phyloP scores from a whole-genome alignment of 2,113 vertebrate genomes.

The Chlamydotis undulata region DNA sequence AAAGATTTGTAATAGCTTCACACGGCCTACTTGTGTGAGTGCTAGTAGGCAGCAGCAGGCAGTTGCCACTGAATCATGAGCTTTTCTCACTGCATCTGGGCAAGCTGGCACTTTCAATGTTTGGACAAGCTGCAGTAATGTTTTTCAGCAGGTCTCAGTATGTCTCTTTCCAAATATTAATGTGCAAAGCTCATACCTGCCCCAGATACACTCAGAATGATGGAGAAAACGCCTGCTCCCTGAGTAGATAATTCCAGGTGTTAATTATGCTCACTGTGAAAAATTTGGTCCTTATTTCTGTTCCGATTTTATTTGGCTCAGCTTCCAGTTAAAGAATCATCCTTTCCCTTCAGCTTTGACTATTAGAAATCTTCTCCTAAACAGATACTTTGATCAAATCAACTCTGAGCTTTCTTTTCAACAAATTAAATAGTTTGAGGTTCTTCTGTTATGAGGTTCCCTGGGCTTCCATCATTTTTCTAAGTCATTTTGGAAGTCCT shows the following conservation, averaged over 20 bases:
- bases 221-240: slow-evolving; percentile 6
- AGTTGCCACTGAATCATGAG: background rate
- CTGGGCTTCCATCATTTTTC: background rate
- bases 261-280: background rate
- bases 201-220: background rate
- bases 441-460: background rate
- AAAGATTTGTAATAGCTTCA: background rate
- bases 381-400: background rate
- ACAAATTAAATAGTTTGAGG: background rate
- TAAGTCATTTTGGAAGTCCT: background rate
- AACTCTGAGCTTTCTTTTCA: background rate
- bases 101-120: background rate
- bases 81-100: background rate
- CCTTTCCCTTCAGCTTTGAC: background rate
- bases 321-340: background rate
- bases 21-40: background rate
- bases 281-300: slow-evolving; percentile 2
- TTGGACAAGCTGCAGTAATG: background rate
- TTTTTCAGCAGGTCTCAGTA: background rate
- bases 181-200: background rate
- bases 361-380: background rate
- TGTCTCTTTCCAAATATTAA: background rate
- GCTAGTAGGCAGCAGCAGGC: background rate
- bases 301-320: background rate
- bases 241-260: background rate